These are phyloP conservation scores for Meriones unguiculatus DNA, from an alignment of 2,113 vertebrate genomes.

Conservation along the genomic window DNA sequence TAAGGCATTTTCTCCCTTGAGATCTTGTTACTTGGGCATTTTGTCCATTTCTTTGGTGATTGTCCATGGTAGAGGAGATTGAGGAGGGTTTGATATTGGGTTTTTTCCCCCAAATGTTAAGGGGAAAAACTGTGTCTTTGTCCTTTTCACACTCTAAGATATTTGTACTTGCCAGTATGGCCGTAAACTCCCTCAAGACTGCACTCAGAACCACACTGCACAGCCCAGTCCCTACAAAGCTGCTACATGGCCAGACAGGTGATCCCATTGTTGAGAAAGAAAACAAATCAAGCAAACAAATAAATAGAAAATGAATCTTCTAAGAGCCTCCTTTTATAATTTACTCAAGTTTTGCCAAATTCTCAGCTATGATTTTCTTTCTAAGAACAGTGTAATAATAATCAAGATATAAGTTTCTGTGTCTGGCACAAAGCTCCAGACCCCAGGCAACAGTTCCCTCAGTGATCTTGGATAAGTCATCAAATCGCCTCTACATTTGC, in stretches of 20 bases:
- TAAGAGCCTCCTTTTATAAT: conserved; percentile 12
- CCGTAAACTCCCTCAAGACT: conserved; percentile 93
- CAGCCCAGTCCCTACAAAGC: conserved; percentile 88
- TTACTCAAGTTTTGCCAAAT: conserved; percentile 63
- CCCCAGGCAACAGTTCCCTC: conserved; percentile 15
- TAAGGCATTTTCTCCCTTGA: conserved; percentile 68
- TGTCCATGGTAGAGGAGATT: conserved; percentile 15
- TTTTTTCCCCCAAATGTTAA: conserved; percentile 76
- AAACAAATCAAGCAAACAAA: conserved; percentile 27
- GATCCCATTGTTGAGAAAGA: conserved; percentile 78
- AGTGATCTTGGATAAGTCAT: conserved; percentile 57
- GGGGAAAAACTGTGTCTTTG: conserved; percentile 81
- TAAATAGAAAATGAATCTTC: background rate
- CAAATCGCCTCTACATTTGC: conserved; percentile 58
- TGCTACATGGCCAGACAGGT: conserved; percentile 91
- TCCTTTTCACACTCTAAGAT: conserved; percentile 86
- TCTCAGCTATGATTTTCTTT: background rate
- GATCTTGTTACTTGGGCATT: conserved; percentile 45
- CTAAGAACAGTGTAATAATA: background rate
- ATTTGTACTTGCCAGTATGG: conserved; percentile 90
- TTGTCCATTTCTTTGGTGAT: conserved; percentile 49
- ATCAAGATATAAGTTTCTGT: conserved; percentile 15
- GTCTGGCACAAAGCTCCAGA: background rate
- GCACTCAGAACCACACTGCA: conserved; percentile 90
- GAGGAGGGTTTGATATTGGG: conserved; percentile 27